A percentile compares a stretch with the other conserved stretches of the same genome.
Conservation (phyloP, 1,140 invertebrate genomes). For the Dryas iulia region DNA sequence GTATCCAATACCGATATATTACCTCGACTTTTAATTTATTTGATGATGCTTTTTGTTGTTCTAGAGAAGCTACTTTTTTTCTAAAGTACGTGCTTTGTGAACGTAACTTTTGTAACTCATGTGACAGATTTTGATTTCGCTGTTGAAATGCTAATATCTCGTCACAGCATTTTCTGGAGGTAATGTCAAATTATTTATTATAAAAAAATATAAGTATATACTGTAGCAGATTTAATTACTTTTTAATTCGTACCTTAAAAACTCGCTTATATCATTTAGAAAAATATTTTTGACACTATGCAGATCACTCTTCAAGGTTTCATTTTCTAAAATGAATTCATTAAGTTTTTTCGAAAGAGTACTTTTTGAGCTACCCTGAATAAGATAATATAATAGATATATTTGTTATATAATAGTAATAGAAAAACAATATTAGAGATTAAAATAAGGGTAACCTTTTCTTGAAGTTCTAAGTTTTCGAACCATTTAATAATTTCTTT, state of each 20-base stretch:
- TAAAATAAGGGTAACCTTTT: constrained; percentile 38
- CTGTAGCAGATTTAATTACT: no score
- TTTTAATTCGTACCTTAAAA: constrained; percentile 43
- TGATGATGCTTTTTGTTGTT: constrained; percentile 39
- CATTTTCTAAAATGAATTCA: constrained; percentile 62
- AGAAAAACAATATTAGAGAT: no score
- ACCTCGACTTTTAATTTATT: constrained; percentile 56
- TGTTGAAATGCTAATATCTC: constrained; percentile 50
- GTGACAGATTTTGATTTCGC: constrained; percentile 50
- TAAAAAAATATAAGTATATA: no score
- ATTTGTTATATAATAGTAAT: neutral
- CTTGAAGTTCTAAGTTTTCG: constrained; percentile 47
- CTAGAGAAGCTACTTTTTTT: constrained; percentile 51
- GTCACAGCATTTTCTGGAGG: constrained; percentile 53
- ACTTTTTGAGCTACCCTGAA: constrained; percentile 46
- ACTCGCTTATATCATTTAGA: constrained; percentile 46
- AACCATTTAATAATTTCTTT: constrained; percentile 66
- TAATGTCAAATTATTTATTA: neutral
- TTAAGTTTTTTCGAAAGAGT: constrained; percentile 58
- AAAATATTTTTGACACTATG: constrained; percentile 52
- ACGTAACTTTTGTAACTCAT: constrained; percentile 49
- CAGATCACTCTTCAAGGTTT: constrained; percentile 50
- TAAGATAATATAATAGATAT: constrained; percentile 5
- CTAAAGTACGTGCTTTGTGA: constrained; percentile 52
- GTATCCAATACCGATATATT: neutral